These are phyloP conservation scores for Nysson spinosus DNA, from an alignment of 2,888 invertebrate species.

Conservation along the genomic window DNA sequence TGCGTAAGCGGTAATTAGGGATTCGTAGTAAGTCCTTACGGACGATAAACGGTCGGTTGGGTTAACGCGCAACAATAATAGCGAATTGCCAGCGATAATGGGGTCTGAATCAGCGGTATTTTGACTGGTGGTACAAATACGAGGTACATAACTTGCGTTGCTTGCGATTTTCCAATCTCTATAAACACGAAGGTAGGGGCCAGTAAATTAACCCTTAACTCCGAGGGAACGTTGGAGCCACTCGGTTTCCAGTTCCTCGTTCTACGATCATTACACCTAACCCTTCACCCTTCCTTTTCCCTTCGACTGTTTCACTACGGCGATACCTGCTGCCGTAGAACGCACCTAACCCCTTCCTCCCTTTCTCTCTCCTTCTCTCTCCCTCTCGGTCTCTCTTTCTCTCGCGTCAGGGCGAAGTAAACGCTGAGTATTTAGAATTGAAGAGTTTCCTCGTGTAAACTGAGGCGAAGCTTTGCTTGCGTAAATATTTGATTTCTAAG, in stretches of 20 bases:
- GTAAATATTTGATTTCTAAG: conserved; percentile 65
- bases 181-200: conserved; percentile 52
- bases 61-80: conserved; percentile 63
- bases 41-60: conserved; percentile 58
- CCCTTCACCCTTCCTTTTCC: not conserved
- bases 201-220: conserved; percentile 59
- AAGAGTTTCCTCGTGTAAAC: conserved; percentile 62
- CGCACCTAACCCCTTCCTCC: conserved; percentile 5
- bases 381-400: not conserved
- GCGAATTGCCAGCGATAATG: conserved; percentile 48
- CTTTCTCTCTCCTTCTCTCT: not conserved
- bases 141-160: conserved; percentile 51
- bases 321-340: conserved; percentile 11
- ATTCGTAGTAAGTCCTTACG: conserved; percentile 49
- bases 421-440: conserved; percentile 65
- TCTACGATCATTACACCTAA: not conserved
- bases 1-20: conserved; percentile 53
- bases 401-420: conserved; percentile 53
- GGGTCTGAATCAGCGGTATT: conserved; percentile 59
- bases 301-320: not conserved
- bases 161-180: conserved; percentile 60
- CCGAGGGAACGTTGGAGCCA: too few relatives aligned
- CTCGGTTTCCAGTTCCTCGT: not conserved
- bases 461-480: conserved; percentile 51
- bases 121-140: conserved; percentile 32